phyloP scores from a whole-genome alignment of 2,888 invertebrate genomes.

The Ophion obscuratus region DNA sequence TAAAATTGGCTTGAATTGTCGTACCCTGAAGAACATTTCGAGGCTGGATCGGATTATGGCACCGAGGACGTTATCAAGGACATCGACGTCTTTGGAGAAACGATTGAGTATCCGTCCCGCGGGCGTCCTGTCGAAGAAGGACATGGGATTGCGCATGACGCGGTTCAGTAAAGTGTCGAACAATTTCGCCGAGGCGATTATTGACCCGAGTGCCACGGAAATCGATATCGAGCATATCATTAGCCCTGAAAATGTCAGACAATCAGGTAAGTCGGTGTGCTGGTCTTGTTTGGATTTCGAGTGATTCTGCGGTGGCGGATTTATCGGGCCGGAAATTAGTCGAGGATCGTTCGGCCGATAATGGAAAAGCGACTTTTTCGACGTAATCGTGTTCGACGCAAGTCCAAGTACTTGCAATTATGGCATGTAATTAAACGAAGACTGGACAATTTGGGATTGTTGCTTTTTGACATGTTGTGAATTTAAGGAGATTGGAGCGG shows the following conservation, averaged over 20 bases:
- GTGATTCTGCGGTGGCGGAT: too few relatives aligned
- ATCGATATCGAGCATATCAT: conserved; percentile 86
- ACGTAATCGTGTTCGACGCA: too few relatives aligned
- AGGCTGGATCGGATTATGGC: conserved; percentile 84
- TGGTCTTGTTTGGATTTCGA: too few relatives aligned
- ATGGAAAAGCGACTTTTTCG: too few relatives aligned
- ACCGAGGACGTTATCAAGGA: conserved; percentile 87
- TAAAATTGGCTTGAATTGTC: conserved; percentile 65
- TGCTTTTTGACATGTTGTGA: too few relatives aligned
- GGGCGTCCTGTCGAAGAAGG: conserved; percentile 90
- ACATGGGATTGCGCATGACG: conserved; percentile 87
- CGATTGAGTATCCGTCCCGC: conserved; percentile 89
- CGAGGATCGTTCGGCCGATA: too few relatives aligned
- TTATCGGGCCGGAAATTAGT: too few relatives aligned
- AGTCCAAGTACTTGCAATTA: too few relatives aligned
- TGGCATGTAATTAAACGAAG: too few relatives aligned
- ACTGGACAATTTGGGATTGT: too few relatives aligned
- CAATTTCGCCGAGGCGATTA: conserved; percentile 87
- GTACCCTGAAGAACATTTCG: conserved; percentile 79
- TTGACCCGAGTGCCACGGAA: conserved; percentile 86
- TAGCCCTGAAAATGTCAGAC: conserved; percentile 81
- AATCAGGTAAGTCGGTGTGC: conserved; percentile 6
- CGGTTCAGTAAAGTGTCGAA: conserved; percentile 86
- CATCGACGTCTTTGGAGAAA: conserved; percentile 89
- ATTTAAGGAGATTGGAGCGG: too few relatives aligned